Base-by-base conservation (phyloP, 30 jellyfish, hydroid and myxozoan species). In the Thelohanellus kitauei region DNA sequence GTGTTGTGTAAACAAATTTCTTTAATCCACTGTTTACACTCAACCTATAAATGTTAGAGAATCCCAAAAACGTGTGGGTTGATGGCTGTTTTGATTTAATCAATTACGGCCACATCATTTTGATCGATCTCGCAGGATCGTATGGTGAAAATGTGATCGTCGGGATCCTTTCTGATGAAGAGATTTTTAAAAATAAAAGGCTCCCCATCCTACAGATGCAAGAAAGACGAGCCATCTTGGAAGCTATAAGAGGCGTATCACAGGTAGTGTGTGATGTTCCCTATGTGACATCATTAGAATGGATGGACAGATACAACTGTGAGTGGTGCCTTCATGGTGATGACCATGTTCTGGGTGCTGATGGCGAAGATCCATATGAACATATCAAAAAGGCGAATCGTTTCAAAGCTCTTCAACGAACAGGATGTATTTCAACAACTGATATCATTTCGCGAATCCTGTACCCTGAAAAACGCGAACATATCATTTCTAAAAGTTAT, bases 81-180 rank as follows among this genome's bases (percentile, higher is more conserved):
- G 93, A 75, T 52, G 93, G 93, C 2, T 75, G 93, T 41, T 75
- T 62, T 35, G 93, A 75, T 47, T 51, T 75, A 84, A 87, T 75
- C 2, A 87, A 75, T 47, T 75, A 62, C 44, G 93, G 93, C 6
- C 93, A 75, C 29, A 87, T 87, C 21, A 75, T 62, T 42, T 87
- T 62, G 44, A 57, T 75, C 19, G 40, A 87, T 18, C 93, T 62
- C 40, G 93, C 87, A 8, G 64, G 64, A 35, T 82, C 84, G 13
- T 62, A 62, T 87, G 93, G 93, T 0, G 88, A 63, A 27, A 32
- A 48, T 16, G 42, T 75, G 38, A 38, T 75, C 3, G 93, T 75
- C 35, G 93, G 93, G 13, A 67, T 75, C 9, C 93, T 62, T 39
- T 34, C 64, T 27, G 93, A 75, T 49, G 85, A 63, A 32, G 93